Evolutionary conservation across 1,140 invertebrate genomes (phyloP).

Genomic region (Goniozus legneri): DNA sequence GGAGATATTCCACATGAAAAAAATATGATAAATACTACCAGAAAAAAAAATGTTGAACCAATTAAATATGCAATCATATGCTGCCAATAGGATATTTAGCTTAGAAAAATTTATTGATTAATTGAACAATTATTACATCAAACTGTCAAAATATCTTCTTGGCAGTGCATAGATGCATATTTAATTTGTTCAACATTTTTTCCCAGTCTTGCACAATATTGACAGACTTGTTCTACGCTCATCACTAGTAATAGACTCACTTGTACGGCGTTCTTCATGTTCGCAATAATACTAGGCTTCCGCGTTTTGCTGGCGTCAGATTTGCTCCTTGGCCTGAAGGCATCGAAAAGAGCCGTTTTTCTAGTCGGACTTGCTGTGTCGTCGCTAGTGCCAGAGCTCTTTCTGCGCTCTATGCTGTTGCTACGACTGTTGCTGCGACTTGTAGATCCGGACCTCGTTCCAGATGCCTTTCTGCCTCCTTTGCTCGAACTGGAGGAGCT

Average conservation of each 20-base stretch:
- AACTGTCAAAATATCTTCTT: too few relatives aligned
- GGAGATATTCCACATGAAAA: too few relatives aligned
- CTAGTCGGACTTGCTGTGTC: conserved; percentile 66
- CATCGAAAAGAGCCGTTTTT: conserved; percentile 76
- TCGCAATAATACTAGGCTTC: conserved; percentile 72
- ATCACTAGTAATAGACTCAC: too few relatives aligned
- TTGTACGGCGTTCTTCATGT: conserved; percentile 75
- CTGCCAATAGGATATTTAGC: too few relatives aligned
- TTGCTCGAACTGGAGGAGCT: conserved; percentile 40
- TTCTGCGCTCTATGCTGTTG: conserved; percentile 61
- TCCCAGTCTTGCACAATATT: too few relatives aligned
- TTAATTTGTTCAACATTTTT: too few relatives aligned
- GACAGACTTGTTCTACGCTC: too few relatives aligned
- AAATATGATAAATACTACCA: too few relatives aligned
- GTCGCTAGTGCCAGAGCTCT: conserved; percentile 57
- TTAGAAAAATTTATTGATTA: too few relatives aligned
- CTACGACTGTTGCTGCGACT: conserved; percentile 57
- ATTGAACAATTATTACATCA: too few relatives aligned
- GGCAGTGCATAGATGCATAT: too few relatives aligned
- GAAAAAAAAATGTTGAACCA: conserved; percentile 3
- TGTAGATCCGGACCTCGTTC: conserved; percentile 53
- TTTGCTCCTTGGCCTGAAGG: conserved; percentile 77
- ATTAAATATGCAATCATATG: too few relatives aligned
- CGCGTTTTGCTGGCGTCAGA: conserved; percentile 68
- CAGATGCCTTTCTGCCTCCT: conserved; percentile 36